Percentiles rank a stretch among this genome's conserved stretches.
These are phyloP conservation scores for Intellagama lesueurii DNA, from an alignment of 2,797 vertebrate genomes.

Conservation along the genomic window DNA sequence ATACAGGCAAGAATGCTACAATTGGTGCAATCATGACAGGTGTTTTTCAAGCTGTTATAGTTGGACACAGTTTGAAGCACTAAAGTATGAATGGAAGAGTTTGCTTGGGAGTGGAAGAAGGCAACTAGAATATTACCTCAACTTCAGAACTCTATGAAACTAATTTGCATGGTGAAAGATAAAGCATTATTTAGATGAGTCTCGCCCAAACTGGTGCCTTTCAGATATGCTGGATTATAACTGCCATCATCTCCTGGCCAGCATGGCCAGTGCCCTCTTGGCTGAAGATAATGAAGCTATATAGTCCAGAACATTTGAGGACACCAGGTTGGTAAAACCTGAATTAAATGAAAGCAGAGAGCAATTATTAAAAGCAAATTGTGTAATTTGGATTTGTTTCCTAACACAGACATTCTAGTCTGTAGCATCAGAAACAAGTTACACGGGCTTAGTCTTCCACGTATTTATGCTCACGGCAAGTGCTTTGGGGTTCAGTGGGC, in stretches of 20 bases:
- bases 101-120: neutral
- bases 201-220: neutral
- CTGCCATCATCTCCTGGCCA: too few species aligned
- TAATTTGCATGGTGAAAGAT: neutral
- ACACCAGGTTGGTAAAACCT: neutral
- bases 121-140: neutral
- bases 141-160: neutral
- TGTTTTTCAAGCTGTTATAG: too few species aligned
- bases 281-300: neutral
- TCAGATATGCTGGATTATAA: neutral
- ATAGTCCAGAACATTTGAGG: neutral
- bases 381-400: constrained; percentile 2
- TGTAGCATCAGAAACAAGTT: neutral
- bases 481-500: neutral
- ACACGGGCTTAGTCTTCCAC: neutral
- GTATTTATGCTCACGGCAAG: neutral
- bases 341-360: neutral
- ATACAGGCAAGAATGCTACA: too few species aligned
- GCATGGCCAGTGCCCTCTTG: neutral
- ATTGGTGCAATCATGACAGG: too few species aligned
- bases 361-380: neutral
- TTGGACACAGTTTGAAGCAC: too few species aligned
- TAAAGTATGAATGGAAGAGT: neutral
- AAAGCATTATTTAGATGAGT: neutral
- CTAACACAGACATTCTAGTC: neutral